phyloP scores from a whole-genome alignment of 2,797 vertebrate genomes.

The Pseudochromis fuscus region DNA sequence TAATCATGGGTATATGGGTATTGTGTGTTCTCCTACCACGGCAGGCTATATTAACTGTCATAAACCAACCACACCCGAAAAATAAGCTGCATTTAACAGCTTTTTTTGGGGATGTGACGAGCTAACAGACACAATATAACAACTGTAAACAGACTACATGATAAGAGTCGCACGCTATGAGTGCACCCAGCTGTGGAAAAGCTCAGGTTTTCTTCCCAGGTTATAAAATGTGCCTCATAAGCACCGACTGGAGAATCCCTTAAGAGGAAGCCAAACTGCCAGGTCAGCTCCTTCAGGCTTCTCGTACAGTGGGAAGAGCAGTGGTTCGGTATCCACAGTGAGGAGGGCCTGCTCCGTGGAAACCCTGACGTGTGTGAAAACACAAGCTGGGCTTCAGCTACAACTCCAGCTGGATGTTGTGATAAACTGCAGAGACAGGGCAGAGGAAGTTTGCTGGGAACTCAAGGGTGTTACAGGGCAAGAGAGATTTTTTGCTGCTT shows the following conservation, averaged over 20 bases:
- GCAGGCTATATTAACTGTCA: slow-evolving; percentile 34
- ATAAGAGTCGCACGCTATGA: background rate
- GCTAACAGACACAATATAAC: slow-evolving; percentile 26
- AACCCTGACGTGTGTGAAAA: slow-evolving; percentile 23
- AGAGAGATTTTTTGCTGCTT: too few relatives aligned
- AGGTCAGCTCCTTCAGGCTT: slow-evolving; percentile 45
- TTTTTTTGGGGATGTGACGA: background rate
- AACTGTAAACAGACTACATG: background rate
- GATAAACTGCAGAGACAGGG: slow-evolving; percentile 6
- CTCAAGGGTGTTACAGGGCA: background rate
- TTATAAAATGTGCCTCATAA: slow-evolving; percentile 58
- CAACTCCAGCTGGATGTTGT: background rate
- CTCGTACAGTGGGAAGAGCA: slow-evolving; percentile 19
- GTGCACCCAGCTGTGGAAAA: slow-evolving; percentile 24
- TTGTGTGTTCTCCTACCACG: slow-evolving; percentile 34
- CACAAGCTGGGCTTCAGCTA: slow-evolving; percentile 24
- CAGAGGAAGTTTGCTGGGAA: background rate
- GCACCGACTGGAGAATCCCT: slow-evolving; percentile 51
- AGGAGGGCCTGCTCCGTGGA: slow-evolving; percentile 9
- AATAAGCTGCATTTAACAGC: slow-evolving; percentile 14
- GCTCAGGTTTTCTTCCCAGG: slow-evolving; percentile 21
- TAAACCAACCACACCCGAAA: slow-evolving; percentile 23
- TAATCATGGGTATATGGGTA: slow-evolving; percentile 13
- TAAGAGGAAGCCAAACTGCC: slow-evolving; percentile 53
- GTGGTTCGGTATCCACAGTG: slow-evolving; percentile 37